Conservation (phyloP, 2,888 invertebrate species). For the Drosophila emarginata region DNA sequence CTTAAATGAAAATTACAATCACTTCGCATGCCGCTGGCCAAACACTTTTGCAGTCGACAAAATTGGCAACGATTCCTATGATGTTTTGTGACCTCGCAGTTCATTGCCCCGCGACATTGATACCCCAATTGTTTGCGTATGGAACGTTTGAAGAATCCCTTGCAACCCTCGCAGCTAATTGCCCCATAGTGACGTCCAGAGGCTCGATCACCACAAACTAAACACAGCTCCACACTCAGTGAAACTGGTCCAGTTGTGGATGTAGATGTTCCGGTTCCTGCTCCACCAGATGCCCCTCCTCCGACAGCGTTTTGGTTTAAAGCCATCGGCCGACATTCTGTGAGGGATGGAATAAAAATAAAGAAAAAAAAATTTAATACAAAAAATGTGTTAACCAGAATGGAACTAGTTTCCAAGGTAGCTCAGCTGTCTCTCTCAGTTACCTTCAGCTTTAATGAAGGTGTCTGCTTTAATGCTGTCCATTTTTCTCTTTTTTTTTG, state of each 20-base stretch:
- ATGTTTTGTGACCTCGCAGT: conserved; percentile 99
- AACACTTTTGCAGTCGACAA: conserved; percentile 98
- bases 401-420: conserved; percentile 33
- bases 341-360: conserved; percentile 27
- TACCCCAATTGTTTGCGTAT: conserved; percentile 98
- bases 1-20: conserved; percentile 90
- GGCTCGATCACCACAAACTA: conserved; percentile 97
- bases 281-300: conserved; percentile 28
- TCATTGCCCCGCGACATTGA: conserved; percentile 96
- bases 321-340: conserved; percentile 60
- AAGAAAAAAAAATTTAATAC: conserved; percentile 15
- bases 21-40: conserved; percentile 98
- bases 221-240: conserved; percentile 89
- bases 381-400: conserved; percentile 19
- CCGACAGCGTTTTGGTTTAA: conserved; percentile 46
- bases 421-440: conserved; percentile 31
- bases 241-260: conserved; percentile 51
- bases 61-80: conserved; percentile 99
- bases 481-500: conserved; percentile 29
- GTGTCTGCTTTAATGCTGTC: conserved; percentile 64
- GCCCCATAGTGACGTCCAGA: conserved; percentile 98
- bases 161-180: conserved; percentile 96
- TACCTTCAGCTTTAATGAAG: conserved; percentile 78
- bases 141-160: conserved; percentile 98
- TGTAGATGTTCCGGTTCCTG: conserved; percentile 54